Conservation (phyloP, 2,113 vertebrate species). For the Seriola aureovittata region DNA sequence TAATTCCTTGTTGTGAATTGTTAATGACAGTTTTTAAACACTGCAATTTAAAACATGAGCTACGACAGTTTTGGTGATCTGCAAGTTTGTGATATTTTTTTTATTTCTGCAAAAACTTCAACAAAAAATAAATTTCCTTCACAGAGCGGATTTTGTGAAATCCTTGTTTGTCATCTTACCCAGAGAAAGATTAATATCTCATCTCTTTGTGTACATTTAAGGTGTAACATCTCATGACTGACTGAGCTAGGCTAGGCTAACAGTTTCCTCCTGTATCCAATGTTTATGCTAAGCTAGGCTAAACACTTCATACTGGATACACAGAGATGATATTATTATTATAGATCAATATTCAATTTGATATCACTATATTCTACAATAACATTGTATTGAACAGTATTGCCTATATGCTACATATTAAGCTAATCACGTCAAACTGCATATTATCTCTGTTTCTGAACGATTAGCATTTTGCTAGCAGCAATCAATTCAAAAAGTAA, state of each 20-base stretch:
- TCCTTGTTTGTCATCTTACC: neutral
- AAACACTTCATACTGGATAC: neutral
- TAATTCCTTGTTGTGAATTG: neutral
- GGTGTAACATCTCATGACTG: neutral
- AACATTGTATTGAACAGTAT: neutral
- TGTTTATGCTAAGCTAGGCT: slow-evolving; percentile 10
- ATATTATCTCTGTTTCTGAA: neutral
- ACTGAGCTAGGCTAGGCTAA: neutral
- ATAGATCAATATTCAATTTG: neutral
- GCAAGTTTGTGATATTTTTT: neutral
- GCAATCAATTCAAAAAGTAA: slow-evolving; percentile 2
- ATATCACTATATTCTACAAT: neutral
- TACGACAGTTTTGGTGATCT: neutral
- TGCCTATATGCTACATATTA: slow-evolving; percentile 2
- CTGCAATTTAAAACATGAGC: neutral
- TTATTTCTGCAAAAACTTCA: neutral
- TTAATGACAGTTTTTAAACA: neutral
- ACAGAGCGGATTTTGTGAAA: neutral
- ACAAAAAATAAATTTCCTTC: neutral
- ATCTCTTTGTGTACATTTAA: neutral
- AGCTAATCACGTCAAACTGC: neutral
- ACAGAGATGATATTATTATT: neutral
- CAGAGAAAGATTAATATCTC: neutral
- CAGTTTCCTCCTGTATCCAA: neutral
- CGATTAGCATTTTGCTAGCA: neutral